Base-by-base conservation (phyloP, 2,113 vertebrate genomes). In the Epinephelus lanceolatus region DNA sequence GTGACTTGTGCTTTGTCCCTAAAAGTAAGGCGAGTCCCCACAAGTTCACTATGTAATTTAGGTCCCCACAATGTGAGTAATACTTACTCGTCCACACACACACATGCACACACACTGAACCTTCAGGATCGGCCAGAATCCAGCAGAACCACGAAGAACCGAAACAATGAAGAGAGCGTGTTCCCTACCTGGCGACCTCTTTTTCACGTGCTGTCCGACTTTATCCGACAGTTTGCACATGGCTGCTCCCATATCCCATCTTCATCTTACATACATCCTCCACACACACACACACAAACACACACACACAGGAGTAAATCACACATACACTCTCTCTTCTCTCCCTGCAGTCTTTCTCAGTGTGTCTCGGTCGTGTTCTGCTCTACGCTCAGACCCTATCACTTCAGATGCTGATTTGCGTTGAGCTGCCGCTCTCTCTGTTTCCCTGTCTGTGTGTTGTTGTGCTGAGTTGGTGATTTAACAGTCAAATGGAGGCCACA, bases 171-270 rank as follows among this genome's bases (percentile, higher is more conserved):
- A 8, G 27, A 13, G 61, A 33, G 6, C 66, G 17, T 14, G 5
- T 18, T 68, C 93, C 94, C 82, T 95, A 96, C 95, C 95, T 94
- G 93, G 65, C 3, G 92, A 85, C 77, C 84, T 92, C 55, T 84
- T 92, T 63, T 81, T 94, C 86, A 95, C 80, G 23, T 95, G 94
- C 78, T 93, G 94, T 27, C 87, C 93, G 53, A 95, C 87, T 93
- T 95, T 95, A 82, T 90, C 90, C 45, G 95, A 95, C 88, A 95
- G 94, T 94, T 95, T 96, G 89, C 94, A 95, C 89, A 95, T 86
- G 74, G 94, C 92, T 82, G 94, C 89, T 92, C 95, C 95, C 95
- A 96, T 96, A 73, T 87, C 93, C 87, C 80, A 89, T 86, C 86
- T 80, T 88, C 71, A 80, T 19, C 79, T 56, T 23, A 75, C 27